Conservation (phyloP, 1,140 invertebrate species). For the Agrilus planipennis region DNA sequence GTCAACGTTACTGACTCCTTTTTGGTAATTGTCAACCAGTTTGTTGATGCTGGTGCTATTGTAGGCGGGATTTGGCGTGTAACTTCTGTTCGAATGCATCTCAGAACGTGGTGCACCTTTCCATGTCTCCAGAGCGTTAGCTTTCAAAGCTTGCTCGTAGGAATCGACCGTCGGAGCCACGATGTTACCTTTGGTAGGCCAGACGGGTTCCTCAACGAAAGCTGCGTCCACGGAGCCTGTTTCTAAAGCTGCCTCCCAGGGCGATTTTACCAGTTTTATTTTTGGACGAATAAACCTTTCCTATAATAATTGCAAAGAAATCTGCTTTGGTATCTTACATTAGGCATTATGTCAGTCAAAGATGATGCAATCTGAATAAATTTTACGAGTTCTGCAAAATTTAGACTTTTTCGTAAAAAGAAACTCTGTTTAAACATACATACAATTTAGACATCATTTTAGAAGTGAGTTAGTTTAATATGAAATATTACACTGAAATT, state of each 20-base stretch:
- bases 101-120: slow-evolving; percentile 13
- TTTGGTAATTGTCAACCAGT: slow-evolving; percentile 31
- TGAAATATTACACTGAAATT: too few relatives aligned
- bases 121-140: slow-evolving; percentile 27
- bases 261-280: slow-evolving; percentile 51
- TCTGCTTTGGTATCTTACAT: too few relatives aligned
- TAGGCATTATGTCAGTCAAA: too few relatives aligned
- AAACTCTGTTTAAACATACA: too few relatives aligned
- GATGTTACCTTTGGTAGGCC: slow-evolving; percentile 25
- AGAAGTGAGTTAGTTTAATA: too few relatives aligned
- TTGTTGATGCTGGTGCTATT: slow-evolving; percentile 33
- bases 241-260: slow-evolving; percentile 62
- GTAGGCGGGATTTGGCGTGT: slow-evolving; percentile 30
- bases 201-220: slow-evolving; percentile 40
- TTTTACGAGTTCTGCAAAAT: too few relatives aligned
- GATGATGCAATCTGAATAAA: too few relatives aligned
- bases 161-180: slow-evolving; percentile 30
- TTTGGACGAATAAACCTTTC: slow-evolving; percentile 46
- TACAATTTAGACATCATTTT: too few relatives aligned
- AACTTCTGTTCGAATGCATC: slow-evolving; percentile 17
- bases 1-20: slow-evolving; percentile 28
- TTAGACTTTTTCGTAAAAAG: too few relatives aligned
- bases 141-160: slow-evolving; percentile 28
- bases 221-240: slow-evolving; percentile 56
- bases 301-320: slow-evolving; percentile 30